Conservation (phyloP, 2,113 vertebrate genomes). For the Platichthys flesus region DNA sequence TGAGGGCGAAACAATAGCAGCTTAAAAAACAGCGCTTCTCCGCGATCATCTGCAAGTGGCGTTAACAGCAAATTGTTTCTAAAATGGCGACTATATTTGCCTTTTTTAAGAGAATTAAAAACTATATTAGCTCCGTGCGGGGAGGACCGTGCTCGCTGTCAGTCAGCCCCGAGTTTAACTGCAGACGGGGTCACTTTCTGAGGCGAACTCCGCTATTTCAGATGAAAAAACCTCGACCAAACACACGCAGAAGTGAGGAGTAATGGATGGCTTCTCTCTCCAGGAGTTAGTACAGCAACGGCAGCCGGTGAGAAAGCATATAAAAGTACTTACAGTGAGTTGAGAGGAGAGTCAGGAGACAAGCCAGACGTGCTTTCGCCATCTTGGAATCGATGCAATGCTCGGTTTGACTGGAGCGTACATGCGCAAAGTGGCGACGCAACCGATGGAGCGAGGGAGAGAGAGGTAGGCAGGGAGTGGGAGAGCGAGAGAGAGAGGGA, state of each 20-base stretch:
- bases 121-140: slow-evolving; percentile 6
- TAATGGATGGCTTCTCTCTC: not conserved
- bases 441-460: slow-evolving; percentile 60
- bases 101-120: not conserved
- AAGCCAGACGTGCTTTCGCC: slow-evolving; percentile 83
- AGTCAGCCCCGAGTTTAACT: slow-evolving; percentile 37
- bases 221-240: slow-evolving; percentile 14
- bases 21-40: not conserved
- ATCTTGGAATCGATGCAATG: slow-evolving; percentile 84
- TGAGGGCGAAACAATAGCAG: not conserved
- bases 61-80: slow-evolving; percentile 16
- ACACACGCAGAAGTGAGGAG: slow-evolving; percentile 7
- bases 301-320: not conserved
- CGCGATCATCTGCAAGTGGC: not conserved
- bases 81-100: slow-evolving; percentile 48
- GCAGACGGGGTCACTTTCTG: slow-evolving; percentile 45
- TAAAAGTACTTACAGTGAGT: slow-evolving; percentile 81
- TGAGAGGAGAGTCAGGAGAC: slow-evolving; percentile 80
- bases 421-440: slow-evolving; percentile 81
- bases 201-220: not conserved
- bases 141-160: slow-evolving; percentile 5
- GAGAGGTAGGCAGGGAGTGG: slow-evolving; percentile 28
- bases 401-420: slow-evolving; percentile 69
- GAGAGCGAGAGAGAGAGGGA: slow-evolving; percentile 30
- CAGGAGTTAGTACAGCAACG: not conserved